These are phyloP conservation scores for Altica lythri DNA, from an alignment of 2,888 invertebrate species.

Conservation along the genomic window DNA sequence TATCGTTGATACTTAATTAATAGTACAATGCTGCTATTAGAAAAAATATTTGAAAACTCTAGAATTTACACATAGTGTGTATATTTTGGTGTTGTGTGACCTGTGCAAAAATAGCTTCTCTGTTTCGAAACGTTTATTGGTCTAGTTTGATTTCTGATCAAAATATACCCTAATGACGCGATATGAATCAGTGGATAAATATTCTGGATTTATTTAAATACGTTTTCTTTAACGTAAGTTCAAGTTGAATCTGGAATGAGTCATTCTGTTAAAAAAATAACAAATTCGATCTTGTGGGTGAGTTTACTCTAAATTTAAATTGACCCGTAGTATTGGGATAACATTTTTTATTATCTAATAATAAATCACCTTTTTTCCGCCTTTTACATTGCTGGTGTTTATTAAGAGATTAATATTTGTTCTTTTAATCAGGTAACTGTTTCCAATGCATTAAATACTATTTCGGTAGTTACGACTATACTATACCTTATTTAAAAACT, in stretches of 20 bases:
- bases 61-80: too few species aligned
- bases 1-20: too few species aligned
- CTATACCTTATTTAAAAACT: background rate
- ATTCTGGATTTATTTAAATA: slow-evolving; percentile 9
- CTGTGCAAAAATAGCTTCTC: slow-evolving; percentile 4
- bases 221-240: slow-evolving; percentile 3
- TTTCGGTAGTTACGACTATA: background rate
- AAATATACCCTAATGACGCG: slow-evolving; percentile 16
- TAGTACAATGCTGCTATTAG: too few species aligned
- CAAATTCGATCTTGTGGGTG: slow-evolving; percentile 11
- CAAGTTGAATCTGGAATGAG: slow-evolving; percentile 4
- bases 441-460: background rate
- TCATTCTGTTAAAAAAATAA: slow-evolving; percentile 14
- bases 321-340: slow-evolving; percentile 1
- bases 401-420: too few species aligned
- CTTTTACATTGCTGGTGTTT: too few species aligned
- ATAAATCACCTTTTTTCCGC: slow-evolving; percentile 3
- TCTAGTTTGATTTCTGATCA: slow-evolving; percentile 1
- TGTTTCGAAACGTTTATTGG: slow-evolving; percentile 3
- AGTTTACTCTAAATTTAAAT: slow-evolving; percentile 14
- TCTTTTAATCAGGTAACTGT: background rate
- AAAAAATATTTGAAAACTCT: too few species aligned
- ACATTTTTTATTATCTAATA: background rate
- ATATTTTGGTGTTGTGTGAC: too few species aligned
- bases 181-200: slow-evolving; percentile 15